Evolutionary conservation across 2,113 vertebrate genomes (phyloP), one percentile per base, ranked within the genome.

Genomic region (Rynchops niger): DNA sequence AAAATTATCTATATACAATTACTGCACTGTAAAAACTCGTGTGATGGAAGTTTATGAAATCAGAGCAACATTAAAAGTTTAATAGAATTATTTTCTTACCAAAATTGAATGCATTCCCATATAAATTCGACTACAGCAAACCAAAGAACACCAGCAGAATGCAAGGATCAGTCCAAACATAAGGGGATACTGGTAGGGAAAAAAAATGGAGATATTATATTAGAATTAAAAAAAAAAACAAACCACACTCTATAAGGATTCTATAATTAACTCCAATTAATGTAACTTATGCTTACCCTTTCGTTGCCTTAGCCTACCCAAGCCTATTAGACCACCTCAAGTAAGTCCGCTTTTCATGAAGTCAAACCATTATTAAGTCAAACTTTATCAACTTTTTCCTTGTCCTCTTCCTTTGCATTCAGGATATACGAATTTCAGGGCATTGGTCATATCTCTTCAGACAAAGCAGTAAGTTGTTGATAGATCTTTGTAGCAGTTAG

Each of bases 41-140:
- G 49, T 27, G 38, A 72, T 15, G 6, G 30, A 80, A 76, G 26
- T 5, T 81, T 49, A 80, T 17, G 15, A 82, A 88, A 81, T 36
- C 15, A 69, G 43, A 95, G 74, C 11, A 72, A 25, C 25, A 84
- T 80, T 55, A 67, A 71, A 77, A 38, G 22, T 58, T 82, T 56
- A 82, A 81, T 26, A 67, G 50, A 49, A 92, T 19, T 18, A 47
- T 91, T 95, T 96, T 67, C 99, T 98, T 98, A 99, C 99, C 99
- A 99, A 98, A 95, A 99, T 98, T 7, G 99, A 99, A 98, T 99
- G 99, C 99, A 99, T 99, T 49, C 99, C 99, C 99, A 99, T 99
- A 98, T 99, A 99, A 97, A 99, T 98, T 55, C 99, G 98, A 97
- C 99, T 99, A 90, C 99, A 95, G 88, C 99, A 99, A 97, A 99